phyloP scores from a whole-genome alignment of 2,888 invertebrate species.

The Norana najaformis region DNA sequence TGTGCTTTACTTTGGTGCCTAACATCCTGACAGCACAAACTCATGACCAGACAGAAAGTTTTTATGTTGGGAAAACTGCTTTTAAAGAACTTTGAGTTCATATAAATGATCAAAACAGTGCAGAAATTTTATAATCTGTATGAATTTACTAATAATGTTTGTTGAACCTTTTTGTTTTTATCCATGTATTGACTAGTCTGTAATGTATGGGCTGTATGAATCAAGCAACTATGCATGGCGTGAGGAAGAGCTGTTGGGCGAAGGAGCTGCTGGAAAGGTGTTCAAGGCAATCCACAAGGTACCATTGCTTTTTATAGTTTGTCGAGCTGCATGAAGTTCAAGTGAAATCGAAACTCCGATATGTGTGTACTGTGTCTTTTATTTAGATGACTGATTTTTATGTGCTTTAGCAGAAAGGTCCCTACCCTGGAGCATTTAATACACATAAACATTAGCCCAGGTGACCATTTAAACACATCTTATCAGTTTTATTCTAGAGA shows the following conservation, averaged over 20 bases:
- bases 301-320: background rate
- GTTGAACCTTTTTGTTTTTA: background rate
- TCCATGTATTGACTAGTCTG: too few species aligned
- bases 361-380: too few species aligned
- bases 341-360: background rate
- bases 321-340: background rate
- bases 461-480: too few species aligned
- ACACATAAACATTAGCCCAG: too few species aligned
- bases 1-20: too few species aligned
- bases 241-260: background rate
- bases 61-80: too few species aligned
- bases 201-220: background rate
- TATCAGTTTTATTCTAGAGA: too few species aligned
- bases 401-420: too few species aligned
- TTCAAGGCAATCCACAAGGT: slow-evolving; percentile 30
- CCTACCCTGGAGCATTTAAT: too few species aligned
- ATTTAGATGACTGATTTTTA: too few species aligned
- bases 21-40: background rate
- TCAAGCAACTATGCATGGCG: slow-evolving; percentile 29
- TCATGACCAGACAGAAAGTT: background rate
- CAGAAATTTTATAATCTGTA: background rate
- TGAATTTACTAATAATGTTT: background rate
- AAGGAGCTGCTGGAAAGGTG: slow-evolving; percentile 33
- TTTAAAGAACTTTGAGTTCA: too few species aligned
- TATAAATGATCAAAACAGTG: background rate